phyloP scores from a whole-genome alignment of 2,797 vertebrate species.

The Trematomus bernacchii region DNA sequence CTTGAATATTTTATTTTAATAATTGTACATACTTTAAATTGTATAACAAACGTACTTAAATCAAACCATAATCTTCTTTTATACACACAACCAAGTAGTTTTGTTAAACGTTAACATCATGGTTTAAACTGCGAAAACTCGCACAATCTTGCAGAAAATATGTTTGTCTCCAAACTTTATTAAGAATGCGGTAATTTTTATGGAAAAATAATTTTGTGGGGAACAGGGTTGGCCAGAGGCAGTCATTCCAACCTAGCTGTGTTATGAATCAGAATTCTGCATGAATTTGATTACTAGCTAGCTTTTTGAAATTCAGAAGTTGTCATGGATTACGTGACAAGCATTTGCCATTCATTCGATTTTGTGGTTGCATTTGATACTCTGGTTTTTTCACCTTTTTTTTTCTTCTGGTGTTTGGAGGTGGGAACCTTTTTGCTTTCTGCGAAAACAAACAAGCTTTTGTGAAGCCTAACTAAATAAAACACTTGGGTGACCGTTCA shows the following conservation, averaged over 20 bases:
- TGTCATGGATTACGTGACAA: background rate
- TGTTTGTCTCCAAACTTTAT: too few species aligned
- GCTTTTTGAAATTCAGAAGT: background rate
- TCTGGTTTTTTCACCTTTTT: background rate
- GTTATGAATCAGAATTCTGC: background rate
- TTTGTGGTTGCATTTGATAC: background rate
- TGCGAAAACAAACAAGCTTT: conserved; percentile 53
- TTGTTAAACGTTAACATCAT: too few species aligned
- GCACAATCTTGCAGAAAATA: too few species aligned
- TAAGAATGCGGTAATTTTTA: too few species aligned
- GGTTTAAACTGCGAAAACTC: too few species aligned
- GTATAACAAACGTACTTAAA: too few species aligned
- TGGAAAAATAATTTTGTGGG: too few species aligned
- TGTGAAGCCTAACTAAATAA: conserved; percentile 33
- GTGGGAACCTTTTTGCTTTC: conserved; percentile 16
- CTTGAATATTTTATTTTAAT: too few species aligned
- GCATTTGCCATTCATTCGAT: background rate
- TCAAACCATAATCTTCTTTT: too few species aligned
- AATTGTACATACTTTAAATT: too few species aligned
- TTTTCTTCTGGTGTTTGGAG: background rate
- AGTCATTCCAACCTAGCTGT: background rate
- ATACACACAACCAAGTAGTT: too few species aligned
- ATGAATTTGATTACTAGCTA: background rate
- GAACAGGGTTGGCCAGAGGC: background rate
- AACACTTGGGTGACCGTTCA: conserved; percentile 17